Conservation (phyloP, 2,797 vertebrate species). For the Semotilus atromaculatus region DNA sequence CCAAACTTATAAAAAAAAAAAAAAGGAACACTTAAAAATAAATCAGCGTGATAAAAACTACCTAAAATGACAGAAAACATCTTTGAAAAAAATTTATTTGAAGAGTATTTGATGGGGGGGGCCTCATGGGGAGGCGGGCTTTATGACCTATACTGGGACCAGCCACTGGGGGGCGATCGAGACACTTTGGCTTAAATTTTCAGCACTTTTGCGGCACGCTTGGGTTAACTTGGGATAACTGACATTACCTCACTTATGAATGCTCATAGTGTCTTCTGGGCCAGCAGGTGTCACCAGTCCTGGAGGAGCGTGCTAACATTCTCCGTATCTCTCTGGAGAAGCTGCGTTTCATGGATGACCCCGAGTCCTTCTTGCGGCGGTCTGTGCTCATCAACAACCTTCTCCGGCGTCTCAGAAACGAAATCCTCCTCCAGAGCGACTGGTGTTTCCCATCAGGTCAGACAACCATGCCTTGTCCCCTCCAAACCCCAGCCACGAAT, state of each 20-base stretch:
- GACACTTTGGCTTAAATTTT: no score
- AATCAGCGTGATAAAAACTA: no score
- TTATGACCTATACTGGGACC: no score
- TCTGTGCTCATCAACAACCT: constrained; percentile 97
- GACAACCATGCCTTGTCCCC: constrained; percentile 42
- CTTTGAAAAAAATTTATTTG: no score
- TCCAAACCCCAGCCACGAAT: constrained; percentile 45
- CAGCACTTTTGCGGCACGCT: no score
- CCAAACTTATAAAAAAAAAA: no score
- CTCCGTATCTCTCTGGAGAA: constrained; percentile 96
- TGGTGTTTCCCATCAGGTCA: constrained; percentile 88
- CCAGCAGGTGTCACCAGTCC: constrained; percentile 83
- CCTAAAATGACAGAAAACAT: no score
- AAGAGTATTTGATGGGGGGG: no score
- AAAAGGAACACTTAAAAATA: no score
- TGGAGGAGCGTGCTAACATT: constrained; percentile 93
- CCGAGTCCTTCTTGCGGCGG: constrained; percentile 92
- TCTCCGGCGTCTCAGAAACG: constrained; percentile 90
- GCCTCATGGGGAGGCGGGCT: no score
- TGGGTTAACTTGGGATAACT: neutral
- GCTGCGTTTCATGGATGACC: constrained; percentile 94
- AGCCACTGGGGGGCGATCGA: no score
- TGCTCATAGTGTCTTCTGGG: constrained; percentile 48
- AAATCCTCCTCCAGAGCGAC: constrained; percentile 93
- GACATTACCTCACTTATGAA: neutral